These are phyloP conservation scores for Diorhabda elongata DNA, from an alignment of 1,140 invertebrate species.

Conservation along the genomic window DNA sequence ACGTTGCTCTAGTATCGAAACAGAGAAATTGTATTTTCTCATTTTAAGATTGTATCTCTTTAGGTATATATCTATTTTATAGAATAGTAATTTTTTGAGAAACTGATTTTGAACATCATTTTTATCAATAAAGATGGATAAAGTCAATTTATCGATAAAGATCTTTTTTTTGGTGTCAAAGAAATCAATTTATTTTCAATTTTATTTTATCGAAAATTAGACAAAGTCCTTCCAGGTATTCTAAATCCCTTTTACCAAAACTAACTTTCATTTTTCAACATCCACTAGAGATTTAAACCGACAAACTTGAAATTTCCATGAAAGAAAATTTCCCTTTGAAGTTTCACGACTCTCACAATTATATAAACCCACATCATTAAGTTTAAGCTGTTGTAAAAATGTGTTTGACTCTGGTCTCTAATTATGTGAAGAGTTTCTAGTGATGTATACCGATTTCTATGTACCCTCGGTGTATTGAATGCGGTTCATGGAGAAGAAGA, in stretches of 20 bases:
- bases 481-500: not conserved
- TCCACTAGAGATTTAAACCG: not conserved
- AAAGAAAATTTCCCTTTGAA: slow-evolving; percentile 3
- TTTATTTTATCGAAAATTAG: no score
- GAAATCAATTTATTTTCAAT: no score
- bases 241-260: not conserved
- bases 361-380: slow-evolving; percentile 30
- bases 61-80: no score
- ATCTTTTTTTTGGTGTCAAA: no score
- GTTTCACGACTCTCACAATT: slow-evolving; percentile 8
- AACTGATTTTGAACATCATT: no score
- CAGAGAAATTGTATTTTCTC: no score
- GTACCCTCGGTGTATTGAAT: slow-evolving; percentile 1
- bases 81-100: no score
- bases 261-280: not conserved
- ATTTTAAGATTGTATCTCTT: no score
- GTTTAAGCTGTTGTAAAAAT: slow-evolving; percentile 25
- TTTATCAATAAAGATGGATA: no score
- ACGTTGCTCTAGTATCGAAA: no score
- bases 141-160: no score
- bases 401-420: slow-evolving; percentile 22
- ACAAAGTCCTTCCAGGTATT: not conserved
- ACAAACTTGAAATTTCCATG: not conserved
- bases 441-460: slow-evolving; percentile 8
- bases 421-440: slow-evolving; percentile 27